Base-by-base conservation (phyloP, 2,113 vertebrate genomes). In the Takifugu flavidus region DNA sequence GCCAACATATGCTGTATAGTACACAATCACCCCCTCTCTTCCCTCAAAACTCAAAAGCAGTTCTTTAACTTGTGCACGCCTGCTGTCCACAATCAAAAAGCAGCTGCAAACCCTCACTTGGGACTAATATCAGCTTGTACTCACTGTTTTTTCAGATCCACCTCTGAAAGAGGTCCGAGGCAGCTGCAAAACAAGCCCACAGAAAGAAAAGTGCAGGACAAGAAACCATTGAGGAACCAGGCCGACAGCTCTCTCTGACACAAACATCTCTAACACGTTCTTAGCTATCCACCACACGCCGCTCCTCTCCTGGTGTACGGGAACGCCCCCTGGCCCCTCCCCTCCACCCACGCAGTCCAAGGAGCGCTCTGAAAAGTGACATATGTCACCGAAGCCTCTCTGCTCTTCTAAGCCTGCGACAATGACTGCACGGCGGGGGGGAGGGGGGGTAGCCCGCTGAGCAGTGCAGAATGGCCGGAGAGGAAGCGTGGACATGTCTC, bases 311-410 rank as follows among this genome's bases (percentile, higher is more conserved):
- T 64, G 72, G 49, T 45, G 58, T 54, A 70, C 67, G 13, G 82
- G 72, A 72, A 78, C 79, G 70, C 83, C 86, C 72, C 75, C 64
- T 61, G 31, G 59, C 75, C 79, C 66, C 27, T 75, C 83, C 83
- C 75, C 79, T 83, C 69, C 75, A 61, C 78, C 74, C 80, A 78
- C 64, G 78, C 67, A 25, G 76, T 82, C 79, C 84, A 87, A 82
- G 75, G 75, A 83, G 76, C 62, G 59, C 70, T 69, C 13, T 14
- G 72, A 47, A n/a, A 80, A 77, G 78, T 86, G 85, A 90, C 87
- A 88, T 89, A 88, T 90, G 89, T 90, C 79, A 52, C 75, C 79
- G 88, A 89, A 90, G 86, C 86, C 80, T 86, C 86, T 90, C 85
- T 72, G 14, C 71, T 76, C 53, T 10, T 65, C 60, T 87, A 87